Evolutionary conservation across 2,797 vertebrate genomes (phyloP).

Genomic region (Alauda arvensis): DNA sequence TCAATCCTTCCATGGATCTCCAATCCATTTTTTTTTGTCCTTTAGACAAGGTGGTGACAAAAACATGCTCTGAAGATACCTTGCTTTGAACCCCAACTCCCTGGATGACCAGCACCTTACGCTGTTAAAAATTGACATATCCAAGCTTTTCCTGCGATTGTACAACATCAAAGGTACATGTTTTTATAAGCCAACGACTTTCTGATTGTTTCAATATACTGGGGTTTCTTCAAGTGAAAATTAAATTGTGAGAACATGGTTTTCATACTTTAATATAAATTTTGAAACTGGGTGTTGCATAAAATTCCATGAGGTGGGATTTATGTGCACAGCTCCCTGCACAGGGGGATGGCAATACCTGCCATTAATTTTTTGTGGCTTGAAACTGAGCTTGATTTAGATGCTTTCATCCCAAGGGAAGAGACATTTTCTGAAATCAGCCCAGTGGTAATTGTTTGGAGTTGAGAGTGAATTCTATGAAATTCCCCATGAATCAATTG

Average conservation of each 20-base stretch:
- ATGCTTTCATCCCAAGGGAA: constrained; percentile 20
- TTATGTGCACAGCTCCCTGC: not conserved
- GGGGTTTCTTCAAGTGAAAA: not conserved
- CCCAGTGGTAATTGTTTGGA: constrained; percentile 1
- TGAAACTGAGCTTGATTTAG: constrained; percentile 28
- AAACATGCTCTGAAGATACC: not conserved
- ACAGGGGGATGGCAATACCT: not conserved
- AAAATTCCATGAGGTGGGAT: not conserved
- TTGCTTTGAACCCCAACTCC: not conserved
- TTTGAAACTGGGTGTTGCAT: not conserved
- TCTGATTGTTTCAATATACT: not conserved
- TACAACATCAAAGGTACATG: no score
- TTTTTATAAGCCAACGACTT: not conserved
- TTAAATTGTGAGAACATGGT: not conserved
- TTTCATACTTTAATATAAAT: not conserved
- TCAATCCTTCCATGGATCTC: not conserved
- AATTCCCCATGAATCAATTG: not conserved
- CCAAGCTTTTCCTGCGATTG: not conserved
- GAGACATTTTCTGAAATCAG: constrained; percentile 2
- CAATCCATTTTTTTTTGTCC: not conserved
- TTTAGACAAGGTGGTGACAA: not conserved
- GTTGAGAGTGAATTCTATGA: constrained; percentile 1
- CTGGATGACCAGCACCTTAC: not conserved
- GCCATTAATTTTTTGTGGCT: constrained; percentile 19
- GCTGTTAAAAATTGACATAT: not conserved